Conservation (phyloP, 1,140 invertebrate genomes). For the Ceratoteleas bidentatus region DNA sequence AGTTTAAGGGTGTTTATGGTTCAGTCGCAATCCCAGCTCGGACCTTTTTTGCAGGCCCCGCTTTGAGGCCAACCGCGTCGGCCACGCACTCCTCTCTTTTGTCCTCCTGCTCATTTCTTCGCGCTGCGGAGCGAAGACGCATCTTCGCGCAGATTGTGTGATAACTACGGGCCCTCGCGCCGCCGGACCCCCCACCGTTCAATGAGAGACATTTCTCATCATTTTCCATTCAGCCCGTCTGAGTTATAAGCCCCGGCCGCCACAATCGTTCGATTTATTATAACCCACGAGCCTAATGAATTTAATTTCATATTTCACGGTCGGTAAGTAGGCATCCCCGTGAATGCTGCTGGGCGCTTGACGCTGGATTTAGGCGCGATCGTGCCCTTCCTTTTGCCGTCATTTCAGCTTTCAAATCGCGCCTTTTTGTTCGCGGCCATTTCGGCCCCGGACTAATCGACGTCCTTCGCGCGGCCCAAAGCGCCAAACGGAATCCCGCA, state of each 20-base stretch:
- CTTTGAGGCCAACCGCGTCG: slow-evolving; percentile 35
- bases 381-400: too few species aligned
- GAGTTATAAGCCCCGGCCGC: slow-evolving; percentile 77
- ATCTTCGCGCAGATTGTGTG: slow-evolving; percentile 72
- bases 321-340: slow-evolving; percentile 75
- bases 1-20: slow-evolving; percentile 73
- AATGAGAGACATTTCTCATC: slow-evolving; percentile 81
- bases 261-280: slow-evolving; percentile 81
- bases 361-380: slow-evolving; percentile 71
- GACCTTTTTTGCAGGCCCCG: slow-evolving; percentile 23
- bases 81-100: slow-evolving; percentile 29
- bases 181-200: slow-evolving; percentile 77
- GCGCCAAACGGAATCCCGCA: too few species aligned
- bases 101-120: slow-evolving; percentile 31
- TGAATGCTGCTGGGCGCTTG: slow-evolving; percentile 66
- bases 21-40: slow-evolving; percentile 31
- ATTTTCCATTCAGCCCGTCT: slow-evolving; percentile 79
- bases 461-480: too few species aligned
- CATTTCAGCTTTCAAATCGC: too few species aligned
- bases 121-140: slow-evolving; percentile 57
- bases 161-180: slow-evolving; percentile 68
- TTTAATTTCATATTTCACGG: slow-evolving; percentile 81
- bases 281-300: slow-evolving; percentile 79
- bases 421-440: too few species aligned
- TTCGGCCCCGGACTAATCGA: too few species aligned